Conservation (phyloP, 2,797 vertebrate species). For the Aselliscus stoliczkanus region DNA sequence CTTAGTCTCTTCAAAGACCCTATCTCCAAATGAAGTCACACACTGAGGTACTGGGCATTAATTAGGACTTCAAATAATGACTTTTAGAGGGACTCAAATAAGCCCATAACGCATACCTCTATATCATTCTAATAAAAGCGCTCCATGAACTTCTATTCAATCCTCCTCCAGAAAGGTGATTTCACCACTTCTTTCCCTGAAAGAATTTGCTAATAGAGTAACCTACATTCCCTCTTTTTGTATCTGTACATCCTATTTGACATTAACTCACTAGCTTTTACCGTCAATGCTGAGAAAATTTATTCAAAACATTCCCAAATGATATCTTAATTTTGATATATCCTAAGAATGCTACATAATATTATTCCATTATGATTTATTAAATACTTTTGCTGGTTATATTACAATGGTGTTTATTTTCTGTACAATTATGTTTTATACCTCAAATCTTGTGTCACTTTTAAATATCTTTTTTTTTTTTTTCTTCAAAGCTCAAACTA, state of each 20-base stretch:
- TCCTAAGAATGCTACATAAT: neutral
- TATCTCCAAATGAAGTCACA: neutral
- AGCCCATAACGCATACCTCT: neutral
- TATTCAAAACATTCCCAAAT: neutral
- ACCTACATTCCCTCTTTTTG: neutral
- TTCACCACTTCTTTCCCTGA: neutral
- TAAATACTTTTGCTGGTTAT: neutral
- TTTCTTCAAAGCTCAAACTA: neutral
- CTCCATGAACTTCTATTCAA: neutral
- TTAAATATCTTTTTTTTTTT: neutral
- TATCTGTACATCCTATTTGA: neutral
- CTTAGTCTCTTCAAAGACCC: neutral
- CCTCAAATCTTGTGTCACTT: neutral
- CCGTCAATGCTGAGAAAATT: neutral
- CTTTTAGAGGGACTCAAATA: neutral
- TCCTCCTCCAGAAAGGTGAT: neutral
- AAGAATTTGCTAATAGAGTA: neutral
- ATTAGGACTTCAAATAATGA: neutral
- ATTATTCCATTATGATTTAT: neutral
- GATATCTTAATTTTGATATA: neutral
- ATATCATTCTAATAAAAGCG: neutral
- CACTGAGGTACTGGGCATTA: neutral
- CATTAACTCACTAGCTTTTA: neutral
- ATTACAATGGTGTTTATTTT: constrained; percentile 25
- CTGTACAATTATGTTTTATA: neutral